phyloP scores from a whole-genome alignment of 2,888 invertebrate species.

The Apodemia mormo region DNA sequence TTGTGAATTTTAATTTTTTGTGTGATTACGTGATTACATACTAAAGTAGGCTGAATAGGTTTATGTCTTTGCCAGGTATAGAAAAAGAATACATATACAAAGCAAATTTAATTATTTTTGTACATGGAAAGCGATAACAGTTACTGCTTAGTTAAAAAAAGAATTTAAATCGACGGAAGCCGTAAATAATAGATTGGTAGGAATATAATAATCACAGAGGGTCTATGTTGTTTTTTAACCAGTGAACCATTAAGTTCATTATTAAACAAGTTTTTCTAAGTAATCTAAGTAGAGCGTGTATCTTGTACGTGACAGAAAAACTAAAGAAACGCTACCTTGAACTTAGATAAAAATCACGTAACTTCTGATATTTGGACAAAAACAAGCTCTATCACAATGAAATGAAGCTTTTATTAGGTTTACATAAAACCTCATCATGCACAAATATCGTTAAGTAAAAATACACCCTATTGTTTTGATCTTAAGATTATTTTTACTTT shows the following conservation, averaged over 20 bases:
- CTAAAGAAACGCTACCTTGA: not conserved
- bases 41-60: no score
- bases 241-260: not conserved
- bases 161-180: no score
- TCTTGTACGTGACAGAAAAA: conserved; percentile 4
- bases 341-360: conserved; percentile 1
- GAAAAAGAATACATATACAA: no score
- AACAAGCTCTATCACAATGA: not conserved
- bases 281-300: not conserved
- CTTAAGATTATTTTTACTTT: not conserved
- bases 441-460: not conserved
- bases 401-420: not conserved
- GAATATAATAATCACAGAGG: no score
- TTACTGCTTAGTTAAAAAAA: no score
- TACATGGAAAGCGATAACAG: no score
- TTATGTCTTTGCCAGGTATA: no score
- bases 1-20: no score
- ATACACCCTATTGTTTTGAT: not conserved
- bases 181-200: no score
- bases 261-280: not conserved
- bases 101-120: no score
- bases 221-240: not conserved
- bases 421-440: not conserved
- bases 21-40: no score
- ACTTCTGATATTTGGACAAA: not conserved